Percentiles rank a stretch among this genome's conserved stretches.
Evolutionary conservation across 2,888 invertebrate species (phyloP).

Genomic region (Maniola hyperantus): DNA sequence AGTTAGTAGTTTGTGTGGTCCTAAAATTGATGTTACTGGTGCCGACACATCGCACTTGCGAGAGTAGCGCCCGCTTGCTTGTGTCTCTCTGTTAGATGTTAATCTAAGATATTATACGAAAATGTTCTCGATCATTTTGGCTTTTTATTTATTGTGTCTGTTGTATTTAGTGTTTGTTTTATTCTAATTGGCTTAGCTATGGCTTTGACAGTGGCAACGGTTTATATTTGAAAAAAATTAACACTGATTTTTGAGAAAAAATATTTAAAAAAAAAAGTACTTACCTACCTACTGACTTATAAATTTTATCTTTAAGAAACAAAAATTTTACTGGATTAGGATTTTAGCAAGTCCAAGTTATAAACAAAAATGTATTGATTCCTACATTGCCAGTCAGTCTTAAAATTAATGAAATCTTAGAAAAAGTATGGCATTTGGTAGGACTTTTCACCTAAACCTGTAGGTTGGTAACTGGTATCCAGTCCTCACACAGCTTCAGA

Average conservation of each 20-base stretch:
- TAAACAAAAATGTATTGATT: no score
- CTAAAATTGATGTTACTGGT: slow-evolving; percentile 26
- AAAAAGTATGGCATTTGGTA: no score
- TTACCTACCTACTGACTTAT: no score
- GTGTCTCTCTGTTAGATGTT: slow-evolving; percentile 71
- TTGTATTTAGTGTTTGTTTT: slow-evolving; percentile 7
- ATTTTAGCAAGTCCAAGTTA: no score
- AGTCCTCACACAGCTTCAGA: neutral
- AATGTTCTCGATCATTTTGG: slow-evolving; percentile 62
- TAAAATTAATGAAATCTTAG: no score
- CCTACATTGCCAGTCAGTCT: no score
- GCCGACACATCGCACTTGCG: slow-evolving; percentile 30
- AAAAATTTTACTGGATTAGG: no score
- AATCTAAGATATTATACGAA: slow-evolving; percentile 73
- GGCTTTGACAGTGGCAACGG: slow-evolving; percentile 13
- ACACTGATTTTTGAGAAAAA: neutral
- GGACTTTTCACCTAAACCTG: neutral
- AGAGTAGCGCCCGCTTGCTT: slow-evolving; percentile 49
- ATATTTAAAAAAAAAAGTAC: no score
- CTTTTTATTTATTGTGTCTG: slow-evolving; percentile 47
- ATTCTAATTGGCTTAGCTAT: slow-evolving; percentile 9
- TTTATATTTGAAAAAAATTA: neutral
- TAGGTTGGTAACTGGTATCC: neutral
- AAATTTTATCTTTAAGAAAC: no score
- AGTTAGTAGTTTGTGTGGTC: neutral